Conservation (phyloP, 1,140 invertebrate genomes). For the Hetaerina americana region DNA sequence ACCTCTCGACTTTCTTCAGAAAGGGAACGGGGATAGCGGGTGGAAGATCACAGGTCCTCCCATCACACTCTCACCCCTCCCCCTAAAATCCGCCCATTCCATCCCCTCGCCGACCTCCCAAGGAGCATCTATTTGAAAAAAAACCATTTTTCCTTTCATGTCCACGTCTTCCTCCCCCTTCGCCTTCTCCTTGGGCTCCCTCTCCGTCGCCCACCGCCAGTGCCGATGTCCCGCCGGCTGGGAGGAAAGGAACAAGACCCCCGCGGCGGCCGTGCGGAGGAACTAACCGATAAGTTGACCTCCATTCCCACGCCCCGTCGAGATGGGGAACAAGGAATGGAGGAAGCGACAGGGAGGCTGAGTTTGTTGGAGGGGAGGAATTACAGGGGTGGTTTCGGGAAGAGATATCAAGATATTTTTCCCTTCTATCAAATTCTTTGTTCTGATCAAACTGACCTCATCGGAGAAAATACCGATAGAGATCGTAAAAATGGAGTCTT, state of each 20-base stretch:
- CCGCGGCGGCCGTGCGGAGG: neutral
- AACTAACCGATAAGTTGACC: neutral
- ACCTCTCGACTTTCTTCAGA: no score
- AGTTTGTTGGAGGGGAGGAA: neutral
- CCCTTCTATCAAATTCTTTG: no score
- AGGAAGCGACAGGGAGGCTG: neutral
- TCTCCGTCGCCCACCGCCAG: neutral
- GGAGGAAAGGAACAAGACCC: neutral
- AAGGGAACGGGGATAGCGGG: no score
- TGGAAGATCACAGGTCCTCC: no score
- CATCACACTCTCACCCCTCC: no score
- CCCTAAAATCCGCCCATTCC: neutral
- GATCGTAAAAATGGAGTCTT: no score
- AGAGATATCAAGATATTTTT: neutral
- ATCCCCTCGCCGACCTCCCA: neutral
- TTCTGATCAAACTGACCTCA: no score
- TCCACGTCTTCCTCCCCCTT: neutral
- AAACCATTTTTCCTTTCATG: neutral
- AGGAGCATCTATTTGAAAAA: no score
- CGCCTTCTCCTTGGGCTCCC: neutral
- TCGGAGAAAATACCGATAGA: no score
- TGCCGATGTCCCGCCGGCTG: neutral
- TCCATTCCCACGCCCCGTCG: neutral
- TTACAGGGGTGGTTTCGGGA: neutral
- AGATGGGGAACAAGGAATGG: neutral